Base-by-base conservation (phyloP, 1,140 invertebrate species). In the Alviniconcha marisindica region DNA sequence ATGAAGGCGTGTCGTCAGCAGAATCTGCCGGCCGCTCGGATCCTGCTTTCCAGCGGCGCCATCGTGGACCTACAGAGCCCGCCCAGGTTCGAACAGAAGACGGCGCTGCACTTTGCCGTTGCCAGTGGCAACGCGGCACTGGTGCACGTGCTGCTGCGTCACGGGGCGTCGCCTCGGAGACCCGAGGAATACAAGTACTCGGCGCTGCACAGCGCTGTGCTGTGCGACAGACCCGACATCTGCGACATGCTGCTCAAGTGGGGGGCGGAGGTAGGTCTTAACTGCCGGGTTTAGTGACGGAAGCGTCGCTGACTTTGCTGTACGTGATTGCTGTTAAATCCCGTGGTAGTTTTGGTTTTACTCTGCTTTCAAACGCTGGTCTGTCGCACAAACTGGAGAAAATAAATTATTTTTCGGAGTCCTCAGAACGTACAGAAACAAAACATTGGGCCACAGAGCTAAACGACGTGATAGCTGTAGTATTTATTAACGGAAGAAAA, bases 21-120 rank as follows among this genome's bases (percentile, higher is more conserved):
- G 36, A 88, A 91, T 44, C 85, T 91, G 24, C 87, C 87, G 18
- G 90, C 89, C 88, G 96, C 97, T 0, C 96, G 97, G 90, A 94
- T 96, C 60, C 92, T 98, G 40, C 96, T 98, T 33, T 96, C 96
- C 89, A 95, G 96, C 89, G 97, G 97, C 2, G 96, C 97, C 71
- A 96, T 97, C 93, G 95, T 98, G 0, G 97, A 92, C 81, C 66
- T 88, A 1, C 85, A 88, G 77, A 89, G 88, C 73, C 89, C 90
- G 4, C 81, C 89, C 28, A 76, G 89, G 38, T 93, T 93, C 74
- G 90, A 90, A 77, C 88, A 90, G 83, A 91, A 91, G 81, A 97
- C 96, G 12, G 96, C 97, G 31, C 93, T 98, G 84, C 97, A 97
- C 91, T 97, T 97, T 90, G 97, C 96, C n/a, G 96, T 98, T 4